These are phyloP conservation scores for Champsocephalus esox DNA, from an alignment of 2,797 vertebrate genomes.

Conservation along the genomic window DNA sequence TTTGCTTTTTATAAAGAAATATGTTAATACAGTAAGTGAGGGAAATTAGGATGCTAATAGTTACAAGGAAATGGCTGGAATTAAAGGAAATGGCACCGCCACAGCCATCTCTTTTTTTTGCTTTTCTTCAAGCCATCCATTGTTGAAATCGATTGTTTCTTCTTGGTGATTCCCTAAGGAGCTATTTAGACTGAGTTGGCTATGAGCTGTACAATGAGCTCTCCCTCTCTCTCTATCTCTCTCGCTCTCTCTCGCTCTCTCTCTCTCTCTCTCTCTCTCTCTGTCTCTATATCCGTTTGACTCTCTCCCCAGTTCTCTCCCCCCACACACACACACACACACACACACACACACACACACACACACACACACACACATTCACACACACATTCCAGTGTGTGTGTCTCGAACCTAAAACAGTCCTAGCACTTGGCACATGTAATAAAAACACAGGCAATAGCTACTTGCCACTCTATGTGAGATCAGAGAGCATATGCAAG, in stretches of 20 bases:
- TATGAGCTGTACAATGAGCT: slow-evolving; percentile 64
- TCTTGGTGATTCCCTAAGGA: slow-evolving; percentile 79
- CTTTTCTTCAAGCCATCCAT: slow-evolving; percentile 71
- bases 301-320: not conserved
- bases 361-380: too few species aligned
- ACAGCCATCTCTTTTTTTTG: slow-evolving; percentile 26
- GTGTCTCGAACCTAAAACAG: too few species aligned
- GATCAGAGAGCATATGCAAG: too few species aligned
- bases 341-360: too few species aligned
- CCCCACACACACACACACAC: too few species aligned
- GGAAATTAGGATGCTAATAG: slow-evolving; percentile 56
- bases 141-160: slow-evolving; percentile 79
- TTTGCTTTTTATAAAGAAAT: slow-evolving; percentile 54
- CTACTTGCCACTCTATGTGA: too few species aligned
- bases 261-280: not conserved
- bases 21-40: slow-evolving; percentile 49
- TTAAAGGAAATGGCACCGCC: slow-evolving; percentile 55
- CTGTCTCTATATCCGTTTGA: too few species aligned
- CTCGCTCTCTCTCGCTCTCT: not conserved
- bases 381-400: slow-evolving; percentile 3
- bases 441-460: too few species aligned
- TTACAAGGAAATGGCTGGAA: slow-evolving; percentile 58
- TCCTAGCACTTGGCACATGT: too few species aligned
- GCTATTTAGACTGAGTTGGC: slow-evolving; percentile 76
- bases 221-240: slow-evolving; percentile 20